These are phyloP conservation scores for Chlorops oryzae DNA, from an alignment of 1,140 invertebrate genomes.

Conservation along the genomic window DNA sequence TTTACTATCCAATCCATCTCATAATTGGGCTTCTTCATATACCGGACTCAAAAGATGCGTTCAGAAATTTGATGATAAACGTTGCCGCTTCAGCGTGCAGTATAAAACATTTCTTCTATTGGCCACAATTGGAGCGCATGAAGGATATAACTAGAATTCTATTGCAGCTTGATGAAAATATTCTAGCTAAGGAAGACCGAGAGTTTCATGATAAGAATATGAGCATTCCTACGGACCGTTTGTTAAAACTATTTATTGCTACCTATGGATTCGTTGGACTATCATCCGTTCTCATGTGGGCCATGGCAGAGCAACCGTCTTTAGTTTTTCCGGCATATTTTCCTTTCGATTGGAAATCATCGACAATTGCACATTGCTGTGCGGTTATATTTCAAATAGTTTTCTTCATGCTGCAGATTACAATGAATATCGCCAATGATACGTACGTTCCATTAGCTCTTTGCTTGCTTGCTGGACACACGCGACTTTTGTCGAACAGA, in stretches of 20 bases:
- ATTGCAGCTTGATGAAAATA: slow-evolving; percentile 16
- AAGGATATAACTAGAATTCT: slow-evolving; percentile 14
- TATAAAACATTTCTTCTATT: slow-evolving; percentile 21
- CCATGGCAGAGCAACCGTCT: slow-evolving; percentile 14
- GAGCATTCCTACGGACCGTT: not conserved
- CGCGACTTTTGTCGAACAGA: slow-evolving; percentile 17
- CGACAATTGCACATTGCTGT: slow-evolving; percentile 5
- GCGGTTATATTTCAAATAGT: slow-evolving; percentile 22
- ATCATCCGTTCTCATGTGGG: slow-evolving; percentile 11
- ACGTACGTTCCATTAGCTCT: slow-evolving; percentile 20
- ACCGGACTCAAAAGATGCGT: slow-evolving; percentile 4
- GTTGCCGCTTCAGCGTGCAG: slow-evolving; percentile 20
- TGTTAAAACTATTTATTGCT: slow-evolving; percentile 17
- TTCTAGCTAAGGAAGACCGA: slow-evolving; percentile 18
- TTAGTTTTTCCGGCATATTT: slow-evolving; percentile 27
- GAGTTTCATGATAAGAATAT: slow-evolving; percentile 9
- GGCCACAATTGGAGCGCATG: slow-evolving; percentile 17
- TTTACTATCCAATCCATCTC: slow-evolving; percentile 23
- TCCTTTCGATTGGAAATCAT: slow-evolving; percentile 21
- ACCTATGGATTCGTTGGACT: slow-evolving; percentile 15
- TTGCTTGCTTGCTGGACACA: slow-evolving; percentile 24
- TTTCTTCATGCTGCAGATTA: slow-evolving; percentile 14
- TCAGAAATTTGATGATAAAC: slow-evolving; percentile 23
- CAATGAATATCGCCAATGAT: slow-evolving; percentile 24
- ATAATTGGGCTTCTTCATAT: slow-evolving; percentile 16